Percentiles rank a stretch among this genome's conserved stretches.
phyloP scores from a whole-genome alignment of 2,797 vertebrate species.

The Arnoldichthys spilopterus region DNA sequence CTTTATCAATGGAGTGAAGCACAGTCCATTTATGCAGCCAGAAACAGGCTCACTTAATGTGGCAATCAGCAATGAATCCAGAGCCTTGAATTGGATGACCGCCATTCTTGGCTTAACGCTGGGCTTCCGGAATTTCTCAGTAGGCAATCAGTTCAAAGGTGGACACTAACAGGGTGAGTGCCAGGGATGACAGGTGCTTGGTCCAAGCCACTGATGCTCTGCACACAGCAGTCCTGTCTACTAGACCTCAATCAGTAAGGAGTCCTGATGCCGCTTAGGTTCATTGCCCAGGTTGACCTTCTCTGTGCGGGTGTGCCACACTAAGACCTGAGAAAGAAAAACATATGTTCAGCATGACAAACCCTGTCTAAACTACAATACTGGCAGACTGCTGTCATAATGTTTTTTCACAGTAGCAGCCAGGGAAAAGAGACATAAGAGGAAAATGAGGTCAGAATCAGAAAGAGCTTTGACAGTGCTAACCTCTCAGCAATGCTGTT shows the following conservation, averaged over 20 bases:
- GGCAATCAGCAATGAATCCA: conserved; percentile 11
- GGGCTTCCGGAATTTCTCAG: conserved; percentile 31
- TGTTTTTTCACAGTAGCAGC: not conserved
- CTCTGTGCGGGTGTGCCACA: conserved; percentile 99
- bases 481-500: conserved; percentile 22
- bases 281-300: conserved; percentile 94
- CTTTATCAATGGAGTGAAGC: conserved; percentile 18
- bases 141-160: conserved; percentile 29
- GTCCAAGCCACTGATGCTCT: conserved; percentile 21
- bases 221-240: not conserved
- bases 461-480: conserved; percentile 1
- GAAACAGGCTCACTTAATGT: conserved; percentile 16
- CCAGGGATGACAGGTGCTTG: conserved; percentile 41
- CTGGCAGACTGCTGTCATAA: not conserved
- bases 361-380: not conserved
- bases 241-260: conserved; percentile 92
- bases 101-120: conserved; percentile 22
- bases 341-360: not conserved
- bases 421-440: not conserved
- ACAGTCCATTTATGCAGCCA: conserved; percentile 19
- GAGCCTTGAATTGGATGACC: not conserved
- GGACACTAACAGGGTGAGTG: conserved; percentile 43
- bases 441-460: conserved; percentile 29
- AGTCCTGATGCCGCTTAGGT: conserved; percentile 91
- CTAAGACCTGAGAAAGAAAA: conserved; percentile 85